Percentiles rank a stretch among this genome's conserved stretches.
Evolutionary conservation across 1,140 invertebrate species (phyloP).

Genomic region (Cydia splendana): DNA sequence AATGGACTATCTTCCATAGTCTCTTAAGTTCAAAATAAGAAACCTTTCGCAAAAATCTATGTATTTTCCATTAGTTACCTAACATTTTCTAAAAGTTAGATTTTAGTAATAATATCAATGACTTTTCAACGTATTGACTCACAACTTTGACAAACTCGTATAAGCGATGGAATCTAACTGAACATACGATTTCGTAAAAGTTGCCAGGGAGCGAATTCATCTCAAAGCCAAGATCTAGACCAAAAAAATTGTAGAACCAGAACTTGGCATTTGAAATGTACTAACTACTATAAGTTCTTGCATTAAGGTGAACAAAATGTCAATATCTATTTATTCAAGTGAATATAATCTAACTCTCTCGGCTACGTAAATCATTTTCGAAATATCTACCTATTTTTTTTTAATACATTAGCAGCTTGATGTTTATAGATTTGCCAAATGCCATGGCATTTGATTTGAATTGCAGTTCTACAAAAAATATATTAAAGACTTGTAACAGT

Average conservation of each 20-base stretch:
- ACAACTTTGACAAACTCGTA: constrained; percentile 8
- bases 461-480: no score
- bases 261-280: constrained; percentile 5
- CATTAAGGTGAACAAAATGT: background rate
- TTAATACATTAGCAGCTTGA: background rate
- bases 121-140: background rate
- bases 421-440: background rate
- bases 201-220: background rate
- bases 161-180: background rate
- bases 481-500: no score
- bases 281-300: background rate
- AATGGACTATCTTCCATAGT: background rate
- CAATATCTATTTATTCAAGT: constrained; percentile 23
- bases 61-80: background rate
- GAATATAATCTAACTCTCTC: constrained; percentile 12
- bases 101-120: background rate
- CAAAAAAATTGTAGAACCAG: background rate
- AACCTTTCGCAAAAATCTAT: background rate
- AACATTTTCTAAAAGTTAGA: background rate
- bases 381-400: constrained; percentile 11
- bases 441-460: background rate
- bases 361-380: constrained; percentile 13
- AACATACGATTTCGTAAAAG: background rate
- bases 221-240: background rate
- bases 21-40: background rate